phyloP scores from a whole-genome alignment of 2,113 vertebrate genomes.

The Charadrius vociferus region DNA sequence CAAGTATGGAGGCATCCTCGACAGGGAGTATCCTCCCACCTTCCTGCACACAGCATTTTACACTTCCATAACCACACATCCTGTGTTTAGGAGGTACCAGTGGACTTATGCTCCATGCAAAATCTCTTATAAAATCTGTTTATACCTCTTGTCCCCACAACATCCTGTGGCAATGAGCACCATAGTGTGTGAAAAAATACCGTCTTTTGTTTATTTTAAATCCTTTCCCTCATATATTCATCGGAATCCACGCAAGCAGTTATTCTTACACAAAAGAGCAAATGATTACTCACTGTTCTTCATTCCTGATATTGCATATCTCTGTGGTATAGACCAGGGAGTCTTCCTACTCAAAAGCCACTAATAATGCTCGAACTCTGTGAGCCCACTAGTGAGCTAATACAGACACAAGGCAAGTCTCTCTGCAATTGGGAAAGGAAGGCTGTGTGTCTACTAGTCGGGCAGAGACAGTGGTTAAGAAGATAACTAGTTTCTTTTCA shows the following conservation, averaged over 20 bases:
- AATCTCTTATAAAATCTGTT: neutral
- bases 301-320: neutral
- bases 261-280: neutral
- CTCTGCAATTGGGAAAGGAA: neutral
- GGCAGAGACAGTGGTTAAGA: neutral
- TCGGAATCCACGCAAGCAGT: neutral
- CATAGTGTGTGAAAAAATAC: neutral
- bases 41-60: neutral
- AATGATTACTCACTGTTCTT: neutral
- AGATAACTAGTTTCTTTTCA: neutral
- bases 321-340: neutral
- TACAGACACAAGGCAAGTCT: neutral
- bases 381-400: neutral
- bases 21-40: neutral
- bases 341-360: neutral
- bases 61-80: neutral
- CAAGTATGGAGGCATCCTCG: neutral
- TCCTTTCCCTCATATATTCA: neutral
- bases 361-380: neutral
- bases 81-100: neutral
- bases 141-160: neutral
- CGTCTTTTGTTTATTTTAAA: neutral
- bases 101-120: neutral
- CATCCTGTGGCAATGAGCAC: neutral
- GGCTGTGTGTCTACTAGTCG: neutral